Base-by-base conservation (phyloP, 2,797 vertebrate species). In the Fistularia tabacaria region DNA sequence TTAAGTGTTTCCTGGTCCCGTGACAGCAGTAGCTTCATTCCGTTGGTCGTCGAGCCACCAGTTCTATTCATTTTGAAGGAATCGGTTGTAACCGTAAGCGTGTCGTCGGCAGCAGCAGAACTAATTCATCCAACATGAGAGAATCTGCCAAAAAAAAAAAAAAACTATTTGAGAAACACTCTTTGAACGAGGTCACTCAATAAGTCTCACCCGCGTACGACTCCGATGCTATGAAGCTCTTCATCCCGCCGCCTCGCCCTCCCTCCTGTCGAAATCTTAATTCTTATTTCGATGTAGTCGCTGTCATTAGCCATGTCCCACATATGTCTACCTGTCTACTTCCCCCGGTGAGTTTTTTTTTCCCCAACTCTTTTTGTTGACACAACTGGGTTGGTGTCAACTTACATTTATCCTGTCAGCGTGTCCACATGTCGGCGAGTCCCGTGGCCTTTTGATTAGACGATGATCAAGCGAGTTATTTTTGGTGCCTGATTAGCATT, bases 381-480 rank as follows among this genome's bases (percentile, higher is more conserved):
- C 82, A 76, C 62, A 84, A 71, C 77, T 82, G 62, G 84, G 82
- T 82, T 59, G 66, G 64, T 77, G 80, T 80, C 75, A 40, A 36
- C 62, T 76, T 73, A 49, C 57, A 64, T 80, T 79, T 59, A 12
- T 36, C 13, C 66, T 62, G 76, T 67, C 74, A 66, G 64, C 59
- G 65, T 57, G 75, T 77, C 75, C 69, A 6, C 10, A 11, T 13
- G 71, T 38, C 54, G 57, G 63, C 52, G 76, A 57, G 71, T 77
- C 73, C 67, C 51, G 8, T 13, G 44, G 66, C 69, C 75, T 79
- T 74, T 83, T 61, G 81, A 25, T 25, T 59, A 10, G 62, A 13
- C 15, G 38, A 37, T 84, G 82, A 86, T 86, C 83, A 84, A 82
- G 64, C 10, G 9, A 69, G 77, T 76, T 85, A 86, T 86, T 87